Conservation (phyloP, 2,113 vertebrate species). For the Lophochroa leadbeateri region DNA sequence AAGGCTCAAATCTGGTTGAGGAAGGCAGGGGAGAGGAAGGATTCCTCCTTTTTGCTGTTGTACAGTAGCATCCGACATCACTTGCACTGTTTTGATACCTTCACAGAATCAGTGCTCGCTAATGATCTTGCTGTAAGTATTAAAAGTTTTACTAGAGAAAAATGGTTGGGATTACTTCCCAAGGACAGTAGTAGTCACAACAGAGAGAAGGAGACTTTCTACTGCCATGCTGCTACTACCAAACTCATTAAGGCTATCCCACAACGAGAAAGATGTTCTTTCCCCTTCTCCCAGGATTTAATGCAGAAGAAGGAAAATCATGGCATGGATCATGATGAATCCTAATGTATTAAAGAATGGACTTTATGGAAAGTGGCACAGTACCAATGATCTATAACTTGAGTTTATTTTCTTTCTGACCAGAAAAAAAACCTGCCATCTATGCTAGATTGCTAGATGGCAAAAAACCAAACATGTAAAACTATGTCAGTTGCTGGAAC, state of each 20-base stretch:
- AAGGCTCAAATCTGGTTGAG: neutral
- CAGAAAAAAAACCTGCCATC: neutral
- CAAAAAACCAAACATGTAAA: neutral
- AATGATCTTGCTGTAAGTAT: neutral
- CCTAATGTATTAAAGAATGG: neutral
- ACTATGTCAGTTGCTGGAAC: neutral
- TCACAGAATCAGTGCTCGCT: neutral
- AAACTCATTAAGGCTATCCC: neutral
- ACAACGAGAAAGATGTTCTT: neutral
- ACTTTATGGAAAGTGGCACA: neutral
- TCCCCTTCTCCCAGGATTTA: neutral
- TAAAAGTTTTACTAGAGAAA: neutral
- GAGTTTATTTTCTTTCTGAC: neutral
- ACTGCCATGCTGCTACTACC: accelerated
- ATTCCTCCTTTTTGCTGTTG: neutral
- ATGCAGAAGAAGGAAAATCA: neutral
- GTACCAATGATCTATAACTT: neutral
- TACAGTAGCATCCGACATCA: neutral
- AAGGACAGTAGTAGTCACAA: neutral
- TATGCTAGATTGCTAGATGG: neutral
- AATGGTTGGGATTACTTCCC: neutral
- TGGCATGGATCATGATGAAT: neutral
- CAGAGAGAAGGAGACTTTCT: neutral
- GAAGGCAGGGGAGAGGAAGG: neutral
- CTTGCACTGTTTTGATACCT: neutral